Conservation (phyloP, 2,797 vertebrate genomes). For the Pyrocephalus nanus region DNA sequence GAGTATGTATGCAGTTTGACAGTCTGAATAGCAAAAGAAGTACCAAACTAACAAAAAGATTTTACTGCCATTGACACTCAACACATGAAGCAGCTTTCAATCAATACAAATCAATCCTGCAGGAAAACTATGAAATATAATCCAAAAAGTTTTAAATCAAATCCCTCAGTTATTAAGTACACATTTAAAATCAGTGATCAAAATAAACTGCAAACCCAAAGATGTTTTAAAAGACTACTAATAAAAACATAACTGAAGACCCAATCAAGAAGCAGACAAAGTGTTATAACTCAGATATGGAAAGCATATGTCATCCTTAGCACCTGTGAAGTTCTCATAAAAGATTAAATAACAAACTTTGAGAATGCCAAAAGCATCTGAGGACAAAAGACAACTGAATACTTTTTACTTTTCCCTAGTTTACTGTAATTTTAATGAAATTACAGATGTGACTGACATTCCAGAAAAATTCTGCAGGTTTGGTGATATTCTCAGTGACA, state of each 20-base stretch:
- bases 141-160: background rate
- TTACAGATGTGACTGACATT: background rate
- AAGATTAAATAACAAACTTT: background rate
- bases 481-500: background rate
- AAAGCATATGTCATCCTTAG: background rate
- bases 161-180: background rate
- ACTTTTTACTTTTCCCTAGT: background rate
- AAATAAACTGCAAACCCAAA: background rate
- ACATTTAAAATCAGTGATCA: background rate
- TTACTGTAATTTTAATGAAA: background rate
- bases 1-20: background rate
- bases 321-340: background rate
- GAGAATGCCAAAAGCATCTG: background rate
- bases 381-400: background rate
- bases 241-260: background rate
- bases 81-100: background rate
- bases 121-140: background rate
- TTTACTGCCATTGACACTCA: background rate
- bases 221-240: background rate
- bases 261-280: background rate
- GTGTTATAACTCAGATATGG: background rate
- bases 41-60: background rate
- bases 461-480: background rate
- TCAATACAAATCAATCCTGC: background rate
- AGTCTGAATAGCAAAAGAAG: background rate